These are phyloP conservation scores for Streblospio benedicti DNA, from an alignment of 1,140 invertebrate species.

Conservation along the genomic window DNA sequence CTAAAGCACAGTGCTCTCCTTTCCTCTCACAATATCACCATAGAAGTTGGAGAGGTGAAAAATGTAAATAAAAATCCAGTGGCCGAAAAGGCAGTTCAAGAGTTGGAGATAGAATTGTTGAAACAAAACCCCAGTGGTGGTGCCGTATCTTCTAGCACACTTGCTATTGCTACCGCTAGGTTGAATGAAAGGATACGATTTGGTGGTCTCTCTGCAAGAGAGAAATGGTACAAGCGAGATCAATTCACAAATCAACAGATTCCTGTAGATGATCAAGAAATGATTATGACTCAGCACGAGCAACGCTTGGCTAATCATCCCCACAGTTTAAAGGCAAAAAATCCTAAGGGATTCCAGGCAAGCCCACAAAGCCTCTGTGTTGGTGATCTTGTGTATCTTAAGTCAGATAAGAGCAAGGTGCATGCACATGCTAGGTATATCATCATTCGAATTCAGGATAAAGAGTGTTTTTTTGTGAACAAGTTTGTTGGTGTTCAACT, in stretches of 20 bases:
- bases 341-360: too few species aligned
- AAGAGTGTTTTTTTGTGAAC: too few species aligned
- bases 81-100: slow-evolving; percentile 17
- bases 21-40: slow-evolving; percentile 15
- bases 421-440: too few species aligned
- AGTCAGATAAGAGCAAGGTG: too few species aligned
- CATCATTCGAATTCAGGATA: too few species aligned
- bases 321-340: not conserved
- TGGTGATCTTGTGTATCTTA: too few species aligned
- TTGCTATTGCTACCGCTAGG: not conserved
- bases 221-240: not conserved
- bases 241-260: too few species aligned
- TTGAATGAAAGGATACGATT: not conserved
- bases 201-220: not conserved
- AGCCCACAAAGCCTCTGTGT: too few species aligned
- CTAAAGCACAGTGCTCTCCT: slow-evolving; percentile 13
- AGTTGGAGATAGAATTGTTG: not conserved
- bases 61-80: slow-evolving; percentile 24
- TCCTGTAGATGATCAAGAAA: not conserved
- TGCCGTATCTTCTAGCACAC: not conserved
- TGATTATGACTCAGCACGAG: not conserved
- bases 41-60: too few species aligned
- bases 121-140: not conserved
- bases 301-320: not conserved
- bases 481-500: too few species aligned